Percentiles rank a stretch among this genome's conserved stretches.
Evolutionary conservation across 2,888 invertebrate genomes (phyloP).

Genomic region (Stenodera caucasica): DNA sequence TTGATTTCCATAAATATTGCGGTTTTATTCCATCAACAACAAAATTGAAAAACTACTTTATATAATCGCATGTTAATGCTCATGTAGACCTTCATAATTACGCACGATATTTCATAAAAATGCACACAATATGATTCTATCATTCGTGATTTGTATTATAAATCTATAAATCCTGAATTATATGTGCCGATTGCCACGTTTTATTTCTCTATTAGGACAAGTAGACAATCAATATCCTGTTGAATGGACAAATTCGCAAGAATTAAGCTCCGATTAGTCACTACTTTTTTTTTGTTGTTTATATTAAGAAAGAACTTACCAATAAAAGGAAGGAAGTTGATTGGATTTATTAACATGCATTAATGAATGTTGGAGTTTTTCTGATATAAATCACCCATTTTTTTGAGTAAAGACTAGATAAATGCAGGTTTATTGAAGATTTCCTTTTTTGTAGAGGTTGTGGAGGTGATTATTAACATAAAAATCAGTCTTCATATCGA

Average conservation of each 20-base stretch:
- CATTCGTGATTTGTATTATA: slow-evolving; percentile 19
- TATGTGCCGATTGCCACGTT: slow-evolving; percentile 24
- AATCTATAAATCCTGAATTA: slow-evolving; percentile 10
- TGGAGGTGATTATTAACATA: no score
- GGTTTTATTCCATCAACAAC: no score
- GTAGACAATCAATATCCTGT: slow-evolving; percentile 7
- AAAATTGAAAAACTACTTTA: no score
- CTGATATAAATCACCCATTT: no score
- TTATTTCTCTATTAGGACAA: slow-evolving; percentile 19
- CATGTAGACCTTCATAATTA: slow-evolving; percentile 22
- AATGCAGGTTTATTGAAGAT: no score
- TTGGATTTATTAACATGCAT: neutral
- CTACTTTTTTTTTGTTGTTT: neutral
- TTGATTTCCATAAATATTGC: no score
- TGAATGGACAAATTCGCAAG: neutral
- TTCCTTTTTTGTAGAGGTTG: no score
- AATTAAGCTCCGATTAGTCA: neutral
- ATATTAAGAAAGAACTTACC: neutral
- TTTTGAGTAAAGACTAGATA: no score
- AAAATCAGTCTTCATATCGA: no score
- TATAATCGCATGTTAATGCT: slow-evolving; percentile 14
- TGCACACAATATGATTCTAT: slow-evolving; percentile 16
- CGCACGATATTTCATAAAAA: slow-evolving; percentile 18
- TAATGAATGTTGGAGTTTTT: no score
- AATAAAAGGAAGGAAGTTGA: slow-evolving; percentile 3